A percentile compares a stretch with the other conserved stretches of the same genome.
Conservation (phyloP, 2,888 invertebrate genomes). For the Notodonta ziczac region DNA sequence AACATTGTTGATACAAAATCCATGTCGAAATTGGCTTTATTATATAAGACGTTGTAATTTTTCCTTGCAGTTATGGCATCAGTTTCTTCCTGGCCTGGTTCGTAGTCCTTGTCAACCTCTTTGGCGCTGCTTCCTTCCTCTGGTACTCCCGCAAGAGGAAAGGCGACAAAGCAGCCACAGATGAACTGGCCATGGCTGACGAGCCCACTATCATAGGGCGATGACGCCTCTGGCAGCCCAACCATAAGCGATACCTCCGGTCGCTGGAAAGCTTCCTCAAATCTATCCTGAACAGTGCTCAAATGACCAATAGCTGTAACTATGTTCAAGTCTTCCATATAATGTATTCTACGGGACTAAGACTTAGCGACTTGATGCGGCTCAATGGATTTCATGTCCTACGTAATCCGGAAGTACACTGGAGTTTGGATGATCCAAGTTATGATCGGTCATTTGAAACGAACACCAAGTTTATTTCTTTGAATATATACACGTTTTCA, state of each 20-base stretch:
- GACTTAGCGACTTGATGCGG: constrained; percentile 39
- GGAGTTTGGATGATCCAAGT: constrained; percentile 5
- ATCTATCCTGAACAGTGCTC: constrained; percentile 80
- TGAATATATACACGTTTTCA: not conserved
- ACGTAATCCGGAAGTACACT: not conserved
- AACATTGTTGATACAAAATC: too few species aligned
- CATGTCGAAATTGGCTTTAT: too few species aligned
- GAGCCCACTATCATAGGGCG: constrained; percentile 92
- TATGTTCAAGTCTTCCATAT: constrained; percentile 73
- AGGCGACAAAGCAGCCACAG: constrained; percentile 92
- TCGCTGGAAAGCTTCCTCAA: constrained; percentile 62
- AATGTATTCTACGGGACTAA: constrained; percentile 47
- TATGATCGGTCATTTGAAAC: constrained; percentile 8
- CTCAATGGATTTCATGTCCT: constrained; percentile 13
- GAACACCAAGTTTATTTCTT: constrained; percentile 3
- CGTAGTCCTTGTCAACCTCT: constrained; percentile 88
- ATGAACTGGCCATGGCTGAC: constrained; percentile 93
- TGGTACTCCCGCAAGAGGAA: constrained; percentile 94
- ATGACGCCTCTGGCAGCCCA: constrained; percentile 68
- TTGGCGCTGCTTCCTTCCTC: constrained; percentile 89
- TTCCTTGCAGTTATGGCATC: constrained; percentile 86
- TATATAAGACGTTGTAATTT: constrained; percentile 6
- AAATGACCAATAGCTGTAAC: constrained; percentile 77
- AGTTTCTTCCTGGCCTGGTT: constrained; percentile 91
- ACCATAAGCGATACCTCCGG: constrained; percentile 47